Percentiles rank a stretch among this genome's conserved stretches.
These are phyloP conservation scores for Anguilla marmorata DNA, from an alignment of 2,797 vertebrate species.

Conservation along the genomic window DNA sequence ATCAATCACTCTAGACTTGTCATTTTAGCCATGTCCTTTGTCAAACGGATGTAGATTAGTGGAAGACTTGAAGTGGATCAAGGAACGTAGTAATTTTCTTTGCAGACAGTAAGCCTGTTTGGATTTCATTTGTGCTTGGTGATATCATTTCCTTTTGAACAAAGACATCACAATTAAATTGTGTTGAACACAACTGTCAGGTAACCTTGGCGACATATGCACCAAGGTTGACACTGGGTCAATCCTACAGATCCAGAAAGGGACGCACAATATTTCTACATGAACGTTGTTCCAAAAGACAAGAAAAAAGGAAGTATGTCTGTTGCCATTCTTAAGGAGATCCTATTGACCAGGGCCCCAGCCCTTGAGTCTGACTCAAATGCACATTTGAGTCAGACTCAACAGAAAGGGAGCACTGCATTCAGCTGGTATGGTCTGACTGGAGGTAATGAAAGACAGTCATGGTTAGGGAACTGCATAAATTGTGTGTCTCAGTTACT, in stretches of 20 bases:
- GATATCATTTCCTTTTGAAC: background rate
- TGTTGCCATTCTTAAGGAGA: background rate
- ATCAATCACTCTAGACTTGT: no score
- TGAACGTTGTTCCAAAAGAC: background rate
- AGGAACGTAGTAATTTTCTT: background rate
- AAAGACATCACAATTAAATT: background rate
- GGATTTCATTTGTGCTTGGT: background rate
- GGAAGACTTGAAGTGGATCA: background rate
- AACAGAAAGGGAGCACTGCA: background rate
- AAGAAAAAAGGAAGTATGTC: background rate
- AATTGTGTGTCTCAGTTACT: background rate
- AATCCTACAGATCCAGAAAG: background rate
- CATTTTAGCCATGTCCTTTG: no score
- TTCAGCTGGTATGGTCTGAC: background rate
- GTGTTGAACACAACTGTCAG: background rate
- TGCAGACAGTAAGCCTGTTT: background rate
- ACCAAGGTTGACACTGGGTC: background rate
- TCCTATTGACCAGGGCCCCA: background rate
- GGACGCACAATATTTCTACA: background rate
- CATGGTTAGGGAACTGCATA: background rate
- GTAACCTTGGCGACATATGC: background rate
- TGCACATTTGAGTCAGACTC: background rate
- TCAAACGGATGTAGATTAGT: background rate
- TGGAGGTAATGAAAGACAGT: background rate
- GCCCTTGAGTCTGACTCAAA: background rate